Percentiles rank a stretch among this genome's conserved stretches.
Conservation (phyloP, 2,888 invertebrate genomes). For the Ethmia dodecea region DNA sequence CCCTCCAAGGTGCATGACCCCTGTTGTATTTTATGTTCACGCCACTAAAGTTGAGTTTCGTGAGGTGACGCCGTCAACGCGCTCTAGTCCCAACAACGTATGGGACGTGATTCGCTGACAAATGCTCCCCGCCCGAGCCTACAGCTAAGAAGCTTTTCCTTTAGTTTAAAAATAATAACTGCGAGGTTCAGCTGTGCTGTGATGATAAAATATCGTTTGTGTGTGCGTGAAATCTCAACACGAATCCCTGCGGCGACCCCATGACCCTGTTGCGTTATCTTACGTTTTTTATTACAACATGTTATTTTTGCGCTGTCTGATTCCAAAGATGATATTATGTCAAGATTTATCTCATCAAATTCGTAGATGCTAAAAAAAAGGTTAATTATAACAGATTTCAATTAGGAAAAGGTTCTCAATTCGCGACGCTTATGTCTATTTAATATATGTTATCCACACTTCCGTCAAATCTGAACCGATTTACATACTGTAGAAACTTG, state of each 20-base stretch:
- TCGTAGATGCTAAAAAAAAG: too few relatives aligned
- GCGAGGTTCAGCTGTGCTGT: constrained; percentile 27
- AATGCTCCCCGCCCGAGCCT: constrained; percentile 30
- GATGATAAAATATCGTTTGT: constrained; percentile 31
- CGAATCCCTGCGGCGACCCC: constrained; percentile 21
- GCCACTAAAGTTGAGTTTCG: constrained; percentile 29
- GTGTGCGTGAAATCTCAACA: constrained; percentile 27
- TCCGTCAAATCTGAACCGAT: too few relatives aligned
- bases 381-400: too few relatives aligned
- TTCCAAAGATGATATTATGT: constrained; percentile 7
- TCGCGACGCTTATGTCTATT: too few relatives aligned
- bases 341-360: too few relatives aligned
- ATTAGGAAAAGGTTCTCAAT: too few relatives aligned
- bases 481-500: too few relatives aligned
- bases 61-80: constrained; percentile 26
- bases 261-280: constrained; percentile 29
- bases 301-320: constrained; percentile 13
- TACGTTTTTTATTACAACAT: constrained; percentile 14
- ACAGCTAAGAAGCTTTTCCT: constrained; percentile 35
- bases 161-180: constrained; percentile 52
- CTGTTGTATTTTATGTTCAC: constrained; percentile 23
- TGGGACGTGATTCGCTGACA: constrained; percentile 58
- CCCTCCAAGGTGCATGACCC: constrained; percentile 1
- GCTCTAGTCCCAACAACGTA: constrained; percentile 37
- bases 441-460: too few relatives aligned